Conservation (phyloP, 2,888 invertebrate genomes). For the Ptilodon capucinus region DNA sequence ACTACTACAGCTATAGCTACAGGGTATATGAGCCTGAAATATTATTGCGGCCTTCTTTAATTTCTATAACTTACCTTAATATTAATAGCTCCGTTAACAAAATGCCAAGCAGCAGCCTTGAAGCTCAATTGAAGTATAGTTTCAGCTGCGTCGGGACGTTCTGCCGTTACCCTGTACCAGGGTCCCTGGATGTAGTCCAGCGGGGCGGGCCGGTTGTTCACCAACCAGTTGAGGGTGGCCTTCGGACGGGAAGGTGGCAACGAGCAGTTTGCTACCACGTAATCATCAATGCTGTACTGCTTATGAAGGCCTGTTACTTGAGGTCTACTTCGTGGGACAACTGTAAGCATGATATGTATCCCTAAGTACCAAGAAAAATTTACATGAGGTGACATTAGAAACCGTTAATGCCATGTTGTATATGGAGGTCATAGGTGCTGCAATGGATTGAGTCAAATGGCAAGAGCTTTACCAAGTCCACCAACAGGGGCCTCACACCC, state of each 20-base stretch:
- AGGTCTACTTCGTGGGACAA: conserved; percentile 90
- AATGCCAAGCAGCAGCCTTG: conserved; percentile 87
- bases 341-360: too few relatives aligned
- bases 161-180: conserved; percentile 70
- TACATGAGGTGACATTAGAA: too few relatives aligned
- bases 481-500: too few relatives aligned
- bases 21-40: too few relatives aligned
- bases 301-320: conserved; percentile 89
- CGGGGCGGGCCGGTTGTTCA: conserved; percentile 88
- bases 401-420: too few relatives aligned
- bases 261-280: conserved; percentile 90
- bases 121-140: conserved; percentile 89
- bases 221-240: conserved; percentile 90
- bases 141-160: conserved; percentile 84
- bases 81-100: conserved; percentile 90
- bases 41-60: too few relatives aligned
- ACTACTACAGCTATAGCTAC: too few relatives aligned
- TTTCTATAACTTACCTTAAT: conserved; percentile 87
- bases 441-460: too few relatives aligned
- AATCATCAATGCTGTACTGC: conserved; percentile 89
- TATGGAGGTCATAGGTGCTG: too few relatives aligned
- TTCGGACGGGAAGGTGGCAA: conserved; percentile 90
- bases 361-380: too few relatives aligned
- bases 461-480: too few relatives aligned
- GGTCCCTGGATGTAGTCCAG: conserved; percentile 75